Evolutionary conservation across 1,140 invertebrate species (phyloP).

Genomic region (Maniola jurtina): DNA sequence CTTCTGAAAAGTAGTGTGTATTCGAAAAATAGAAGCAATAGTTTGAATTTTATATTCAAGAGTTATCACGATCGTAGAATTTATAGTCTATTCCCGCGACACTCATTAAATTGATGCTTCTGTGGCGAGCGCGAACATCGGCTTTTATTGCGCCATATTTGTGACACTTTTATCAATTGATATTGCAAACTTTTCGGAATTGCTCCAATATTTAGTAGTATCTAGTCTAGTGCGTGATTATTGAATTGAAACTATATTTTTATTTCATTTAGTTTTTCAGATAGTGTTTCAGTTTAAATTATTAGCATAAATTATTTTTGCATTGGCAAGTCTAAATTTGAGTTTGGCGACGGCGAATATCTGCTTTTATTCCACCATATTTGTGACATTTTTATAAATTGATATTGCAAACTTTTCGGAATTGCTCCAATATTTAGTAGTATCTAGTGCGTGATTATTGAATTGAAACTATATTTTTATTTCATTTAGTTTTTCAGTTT

Average conservation of each 20-base stretch:
- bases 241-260: neutral
- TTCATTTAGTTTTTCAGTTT: too few species aligned
- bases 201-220: slow-evolving; percentile 4
- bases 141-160: slow-evolving; percentile 11
- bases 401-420: slow-evolving; percentile 1
- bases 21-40: neutral
- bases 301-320: too few species aligned
- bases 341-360: neutral
- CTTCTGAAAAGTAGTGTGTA: neutral
- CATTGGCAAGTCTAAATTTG: too few species aligned
- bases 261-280: too few species aligned
- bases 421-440: slow-evolving; percentile 3
- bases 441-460: slow-evolving; percentile 3
- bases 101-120: slow-evolving; percentile 16
- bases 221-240: slow-evolving; percentile 9
- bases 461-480: neutral
- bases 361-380: slow-evolving; percentile 10
- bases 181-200: slow-evolving; percentile 3
- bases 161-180: slow-evolving; percentile 10
- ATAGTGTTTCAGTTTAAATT: too few species aligned
- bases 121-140: neutral
- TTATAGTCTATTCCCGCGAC: slow-evolving; percentile 11
- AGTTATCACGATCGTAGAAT: slow-evolving; percentile 13
- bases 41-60: slow-evolving; percentile 18
- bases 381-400: slow-evolving; percentile 12